phyloP scores from a whole-genome alignment of 92 coral and sea anemone genomes.

The Hydrozoanthus gracilis region DNA sequence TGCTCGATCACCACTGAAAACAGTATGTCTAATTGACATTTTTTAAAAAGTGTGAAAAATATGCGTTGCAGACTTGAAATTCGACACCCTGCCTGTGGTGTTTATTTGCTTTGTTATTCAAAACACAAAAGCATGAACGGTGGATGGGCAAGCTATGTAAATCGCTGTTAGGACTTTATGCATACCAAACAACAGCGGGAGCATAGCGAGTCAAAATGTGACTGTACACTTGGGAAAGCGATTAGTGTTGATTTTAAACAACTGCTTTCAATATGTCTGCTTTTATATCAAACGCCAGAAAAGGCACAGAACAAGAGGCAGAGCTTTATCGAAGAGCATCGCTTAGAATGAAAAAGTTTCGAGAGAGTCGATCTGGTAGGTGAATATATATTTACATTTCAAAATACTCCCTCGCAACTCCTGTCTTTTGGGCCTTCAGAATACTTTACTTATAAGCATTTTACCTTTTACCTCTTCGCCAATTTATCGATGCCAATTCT shows the following conservation, averaged over 20 bases:
- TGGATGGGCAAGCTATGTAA: neutral
- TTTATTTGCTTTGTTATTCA: neutral
- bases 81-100: neutral
- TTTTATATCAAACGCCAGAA: neutral
- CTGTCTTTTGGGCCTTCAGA: neutral
- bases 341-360: slow-evolving; percentile 50
- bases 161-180: neutral
- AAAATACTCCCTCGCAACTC: neutral
- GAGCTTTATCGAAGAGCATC: slow-evolving; percentile 65
- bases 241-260: neutral
- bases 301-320: slow-evolving; percentile 37
- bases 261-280: neutral
- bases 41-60: too few species aligned
- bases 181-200: neutral
- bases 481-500: too few species aligned
- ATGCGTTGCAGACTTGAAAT: too few species aligned
- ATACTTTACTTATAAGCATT: neutral
- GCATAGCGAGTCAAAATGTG: neutral
- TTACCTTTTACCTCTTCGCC: too few species aligned
- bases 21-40: too few species aligned
- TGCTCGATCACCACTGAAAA: too few species aligned
- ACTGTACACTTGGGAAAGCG: neutral
- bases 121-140: neutral
- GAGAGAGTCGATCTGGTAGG: slow-evolving; percentile 63
- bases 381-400: neutral